Evolutionary conservation across 2,888 invertebrate species (phyloP), one percentile per base, ranked within the genome.

Genomic region (Hyppa rectilinea): DNA sequence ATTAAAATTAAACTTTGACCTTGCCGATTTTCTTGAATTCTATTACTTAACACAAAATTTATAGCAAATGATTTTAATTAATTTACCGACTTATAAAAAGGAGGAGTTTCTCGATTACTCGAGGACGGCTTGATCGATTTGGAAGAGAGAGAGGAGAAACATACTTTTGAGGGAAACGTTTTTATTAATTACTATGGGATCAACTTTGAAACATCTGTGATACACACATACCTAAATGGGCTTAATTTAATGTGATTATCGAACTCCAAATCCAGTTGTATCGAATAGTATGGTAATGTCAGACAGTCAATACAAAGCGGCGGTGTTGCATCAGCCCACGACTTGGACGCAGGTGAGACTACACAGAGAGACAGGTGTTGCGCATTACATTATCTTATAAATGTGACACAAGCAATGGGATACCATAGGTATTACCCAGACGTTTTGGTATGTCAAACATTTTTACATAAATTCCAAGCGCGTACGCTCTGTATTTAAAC

Each of bases 401-500:
- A 73, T 63, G 38, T 68, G 55, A 63, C 43, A 63, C 49, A 66
- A 60, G 50, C 62, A 52, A 31, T 68, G 55, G 60, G 55, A 70
- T 69, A 67, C 59, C 55, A 72, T 75, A 75, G 45, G 65, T 40
- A 40, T 68, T 60, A 60, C 50, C 56, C 49, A 65, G 66, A 81
- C 80, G 78, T 84, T 80, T 76, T 70, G 64, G 78, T 68, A 81
- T 81, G 82, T 71, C 74, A 65, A 84, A 85, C 71, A 83, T 85
- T 87, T 75, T 89, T 88, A 89, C 86, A 89, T 86, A 80, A 87
- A 95, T 94, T 92, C 94, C 75, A 81, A 84, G 65, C 90, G 90
- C 94, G 92, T 90, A 83, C 91, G 89, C 87, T 89, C 91, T 89
- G 92, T 90, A 92, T 94, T 94, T 92, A 92, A 94, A 93, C 92